Conservation (phyloP, 2,797 vertebrate species). For the Urocyon cinereoargenteus region DNA sequence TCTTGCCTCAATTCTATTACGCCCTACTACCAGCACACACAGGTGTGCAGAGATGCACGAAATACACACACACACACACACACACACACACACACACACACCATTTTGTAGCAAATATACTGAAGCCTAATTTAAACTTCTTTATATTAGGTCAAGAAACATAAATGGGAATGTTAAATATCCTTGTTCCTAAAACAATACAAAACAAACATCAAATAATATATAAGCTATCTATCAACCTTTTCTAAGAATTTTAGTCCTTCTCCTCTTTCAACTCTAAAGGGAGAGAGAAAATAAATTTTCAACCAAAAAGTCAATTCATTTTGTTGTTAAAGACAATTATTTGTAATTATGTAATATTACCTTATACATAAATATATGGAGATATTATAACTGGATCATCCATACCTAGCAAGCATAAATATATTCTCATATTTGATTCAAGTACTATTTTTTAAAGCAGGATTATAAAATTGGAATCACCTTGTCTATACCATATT, state of each 20-base stretch:
- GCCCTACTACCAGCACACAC: neutral
- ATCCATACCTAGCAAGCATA: neutral
- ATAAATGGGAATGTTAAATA: neutral
- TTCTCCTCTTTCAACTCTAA: neutral
- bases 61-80: accelerated
- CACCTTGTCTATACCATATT: neutral
- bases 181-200: neutral
- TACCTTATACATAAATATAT: neutral
- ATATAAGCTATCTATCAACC: neutral
- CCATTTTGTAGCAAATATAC: neutral
- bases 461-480: neutral
- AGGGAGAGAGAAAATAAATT: neutral
- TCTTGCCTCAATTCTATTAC: neutral
- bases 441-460: neutral
- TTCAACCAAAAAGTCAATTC: neutral
- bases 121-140: neutral
- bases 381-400: neutral
- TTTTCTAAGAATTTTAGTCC: neutral
- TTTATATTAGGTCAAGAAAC: neutral
- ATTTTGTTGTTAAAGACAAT: neutral
- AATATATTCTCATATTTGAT: neutral
- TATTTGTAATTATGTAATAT: neutral
- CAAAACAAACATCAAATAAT: neutral
- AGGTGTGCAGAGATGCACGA: neutral
- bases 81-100: neutral